Evolutionary conservation across 2,113 vertebrate species (phyloP).

Genomic region (Alectura lathami): DNA sequence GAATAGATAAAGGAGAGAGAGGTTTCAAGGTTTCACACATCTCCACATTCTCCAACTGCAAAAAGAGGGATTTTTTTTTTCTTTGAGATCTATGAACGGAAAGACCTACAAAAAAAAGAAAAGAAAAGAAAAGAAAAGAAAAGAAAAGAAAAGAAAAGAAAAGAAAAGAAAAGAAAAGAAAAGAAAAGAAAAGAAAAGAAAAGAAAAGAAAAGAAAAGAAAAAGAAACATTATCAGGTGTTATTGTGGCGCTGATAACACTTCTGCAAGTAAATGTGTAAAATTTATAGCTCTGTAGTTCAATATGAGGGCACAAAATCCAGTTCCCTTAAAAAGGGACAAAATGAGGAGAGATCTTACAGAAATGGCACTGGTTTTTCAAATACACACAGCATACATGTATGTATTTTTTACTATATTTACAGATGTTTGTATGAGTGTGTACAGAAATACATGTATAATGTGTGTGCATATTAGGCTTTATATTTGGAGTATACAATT

Average conservation of each 20-base stretch:
- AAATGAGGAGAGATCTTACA: not conserved
- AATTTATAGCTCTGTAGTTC: not conserved
- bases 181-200: not conserved
- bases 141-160: not conserved
- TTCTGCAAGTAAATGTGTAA: not conserved
- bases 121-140: not conserved
- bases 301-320: not conserved
- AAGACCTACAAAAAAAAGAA: not conserved
- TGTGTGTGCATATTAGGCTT: not conserved
- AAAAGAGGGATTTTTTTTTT: not conserved
- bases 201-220: not conserved
- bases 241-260: not conserved
- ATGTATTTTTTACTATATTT: not conserved
- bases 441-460: not conserved
- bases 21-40: not conserved
- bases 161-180: not conserved
- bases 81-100: not conserved
- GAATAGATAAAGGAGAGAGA: not conserved
- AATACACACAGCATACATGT: not conserved
- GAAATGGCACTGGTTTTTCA: not conserved
- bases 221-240: not conserved
- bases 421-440: rapidly evolving
- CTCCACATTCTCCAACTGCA: not conserved
- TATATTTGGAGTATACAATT: not conserved
- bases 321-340: not conserved